These are phyloP conservation scores for Cerastis rubricosa DNA, from an alignment of 2,888 invertebrate genomes.

Conservation along the genomic window DNA sequence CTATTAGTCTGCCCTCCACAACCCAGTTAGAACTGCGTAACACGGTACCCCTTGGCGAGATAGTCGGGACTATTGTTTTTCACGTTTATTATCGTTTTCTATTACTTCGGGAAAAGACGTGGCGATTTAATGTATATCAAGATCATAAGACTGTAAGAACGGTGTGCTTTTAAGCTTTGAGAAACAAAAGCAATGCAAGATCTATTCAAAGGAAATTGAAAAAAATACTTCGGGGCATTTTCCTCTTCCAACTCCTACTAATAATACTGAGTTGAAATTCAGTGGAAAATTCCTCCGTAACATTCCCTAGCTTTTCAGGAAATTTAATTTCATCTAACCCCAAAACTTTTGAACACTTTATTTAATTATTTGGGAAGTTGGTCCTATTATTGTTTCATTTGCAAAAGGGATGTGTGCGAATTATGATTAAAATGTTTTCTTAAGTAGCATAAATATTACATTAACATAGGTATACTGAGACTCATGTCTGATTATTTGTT, in stretches of 20 bases:
- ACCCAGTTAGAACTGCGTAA: neutral
- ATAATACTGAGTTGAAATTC: conserved; percentile 22
- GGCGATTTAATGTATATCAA: neutral
- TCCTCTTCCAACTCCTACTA: neutral
- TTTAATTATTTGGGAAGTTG: neutral
- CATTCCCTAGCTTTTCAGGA: neutral
- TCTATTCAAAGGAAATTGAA: neutral
- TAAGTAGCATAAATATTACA: neutral
- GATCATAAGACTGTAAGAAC: neutral
- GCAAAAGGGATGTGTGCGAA: neutral
- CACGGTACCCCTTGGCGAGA: neutral
- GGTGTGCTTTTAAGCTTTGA: neutral
- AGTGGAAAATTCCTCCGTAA: conserved; percentile 3
- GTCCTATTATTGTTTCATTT: conserved; percentile 1
- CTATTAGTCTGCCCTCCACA: too few species aligned
- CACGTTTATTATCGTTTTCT: neutral
- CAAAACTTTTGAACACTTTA: neutral
- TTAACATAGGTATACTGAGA: neutral
- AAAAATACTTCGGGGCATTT: neutral
- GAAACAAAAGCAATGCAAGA: neutral
- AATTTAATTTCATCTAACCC: conserved; percentile 11
- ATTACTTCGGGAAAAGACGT: too few species aligned
- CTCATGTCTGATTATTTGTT: neutral
- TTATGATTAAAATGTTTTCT: neutral
- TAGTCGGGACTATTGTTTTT: too few species aligned